A percentile compares a stretch with the other conserved stretches of the same genome.
These are phyloP conservation scores for Helicoverpa zea DNA, from an alignment of 1,140 invertebrate genomes.

Conservation along the genomic window DNA sequence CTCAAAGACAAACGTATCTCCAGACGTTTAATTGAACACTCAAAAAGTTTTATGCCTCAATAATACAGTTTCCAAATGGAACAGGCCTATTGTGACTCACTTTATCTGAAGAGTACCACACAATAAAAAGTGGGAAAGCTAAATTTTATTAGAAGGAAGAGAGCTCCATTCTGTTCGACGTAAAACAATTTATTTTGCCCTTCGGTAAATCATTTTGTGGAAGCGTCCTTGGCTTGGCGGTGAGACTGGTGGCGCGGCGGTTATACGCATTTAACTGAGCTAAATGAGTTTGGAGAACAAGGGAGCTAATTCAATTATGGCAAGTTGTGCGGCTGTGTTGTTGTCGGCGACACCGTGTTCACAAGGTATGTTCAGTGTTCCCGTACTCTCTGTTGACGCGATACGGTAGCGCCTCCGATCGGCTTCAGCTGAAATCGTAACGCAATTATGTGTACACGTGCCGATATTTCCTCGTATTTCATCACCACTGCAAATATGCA, in stretches of 20 bases:
- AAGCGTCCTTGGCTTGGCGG: constrained; percentile 20
- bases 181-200: constrained; percentile 45
- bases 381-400: background rate
- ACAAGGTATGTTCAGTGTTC: constrained; percentile 22
- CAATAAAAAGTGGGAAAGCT: constrained; percentile 37
- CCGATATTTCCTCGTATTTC: background rate
- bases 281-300: constrained; percentile 47
- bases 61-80: constrained; percentile 14
- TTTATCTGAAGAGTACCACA: background rate
- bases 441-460: constrained; percentile 22
- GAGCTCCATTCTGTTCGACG: constrained; percentile 38
- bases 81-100: constrained; percentile 16
- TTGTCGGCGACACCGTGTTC: constrained; percentile 1
- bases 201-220: constrained; percentile 44
- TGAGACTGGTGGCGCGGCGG: background rate
- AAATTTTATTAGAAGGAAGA: constrained; percentile 40
- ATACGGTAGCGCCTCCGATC: background rate
- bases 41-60: constrained; percentile 10
- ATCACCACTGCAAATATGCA: background rate
- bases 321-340: constrained; percentile 21
- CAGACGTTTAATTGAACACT: constrained; percentile 9
- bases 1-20: background rate
- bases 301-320: constrained; percentile 48
- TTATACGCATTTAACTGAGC: constrained; percentile 44
- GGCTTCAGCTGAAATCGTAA: constrained; percentile 2